Conservation (phyloP, 2,888 invertebrate genomes). For the Amphipoea lucens region DNA sequence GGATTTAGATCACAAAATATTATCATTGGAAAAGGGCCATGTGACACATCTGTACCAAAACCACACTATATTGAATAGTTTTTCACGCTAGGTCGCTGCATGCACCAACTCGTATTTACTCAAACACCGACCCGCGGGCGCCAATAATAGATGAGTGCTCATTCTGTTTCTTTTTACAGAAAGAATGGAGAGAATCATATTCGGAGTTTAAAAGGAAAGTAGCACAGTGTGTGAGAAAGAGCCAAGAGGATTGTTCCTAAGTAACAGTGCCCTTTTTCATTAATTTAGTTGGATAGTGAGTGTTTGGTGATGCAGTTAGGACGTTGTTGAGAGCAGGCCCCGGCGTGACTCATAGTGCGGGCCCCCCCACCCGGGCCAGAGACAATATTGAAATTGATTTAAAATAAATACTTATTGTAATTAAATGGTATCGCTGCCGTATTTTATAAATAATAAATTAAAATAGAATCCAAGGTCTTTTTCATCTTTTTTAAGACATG, state of each 20-base stretch:
- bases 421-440: constrained; percentile 89
- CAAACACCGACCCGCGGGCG: constrained; percentile 71
- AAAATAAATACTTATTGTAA: constrained; percentile 89
- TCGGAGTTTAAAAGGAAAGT: constrained; percentile 99
- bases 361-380: constrained; percentile 83
- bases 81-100: constrained; percentile 75
- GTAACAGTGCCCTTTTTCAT: constrained; percentile 90
- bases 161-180: constrained; percentile 93
- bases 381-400: constrained; percentile 90
- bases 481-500: constrained; percentile 90
- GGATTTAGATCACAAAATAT: constrained; percentile 80
- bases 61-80: constrained; percentile 72
- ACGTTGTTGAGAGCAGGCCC: constrained; percentile 79
- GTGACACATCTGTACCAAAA: constrained; percentile 76
- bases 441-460: constrained; percentile 89
- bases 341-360: constrained; percentile 76
- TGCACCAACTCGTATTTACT: constrained; percentile 72
- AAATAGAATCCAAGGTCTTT: constrained; percentile 88
- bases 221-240: constrained; percentile 99
- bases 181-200: constrained; percentile 99
- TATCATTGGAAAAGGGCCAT: constrained; percentile 85
- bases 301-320: constrained; percentile 86
- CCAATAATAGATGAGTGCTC: constrained; percentile 89
- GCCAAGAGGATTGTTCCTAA: constrained; percentile 99
- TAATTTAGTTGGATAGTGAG: constrained; percentile 88